Base-by-base conservation (phyloP, 2,113 vertebrate species). In the Phaetusa simplex region DNA sequence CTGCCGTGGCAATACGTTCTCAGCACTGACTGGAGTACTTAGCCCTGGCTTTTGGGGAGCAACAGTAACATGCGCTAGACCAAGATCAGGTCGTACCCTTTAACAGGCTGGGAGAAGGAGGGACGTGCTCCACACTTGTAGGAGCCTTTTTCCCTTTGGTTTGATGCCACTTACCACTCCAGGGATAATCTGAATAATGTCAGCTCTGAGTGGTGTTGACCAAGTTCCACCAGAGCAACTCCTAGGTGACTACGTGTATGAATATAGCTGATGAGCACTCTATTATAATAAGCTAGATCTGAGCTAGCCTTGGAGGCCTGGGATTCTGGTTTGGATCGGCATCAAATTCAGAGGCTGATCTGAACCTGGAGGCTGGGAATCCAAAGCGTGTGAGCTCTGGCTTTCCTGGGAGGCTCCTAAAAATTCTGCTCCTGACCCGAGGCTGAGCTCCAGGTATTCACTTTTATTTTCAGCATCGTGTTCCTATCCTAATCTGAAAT, bases 371-470 rank as follows among this genome's bases (percentile, higher is more conserved):
- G 69, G 61, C 29, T 71, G 20, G 30, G 49, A 93, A 82, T 67
- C 32, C 36, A 65, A 86, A 83, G 40, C 1, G 1, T 52, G 19
- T 18, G 47, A 64, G 47, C 2, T 0, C 24, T 71, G 58, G 11
- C 34, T 91, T 76, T 93, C n/a, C 77, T 73, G 30, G 16, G 36
- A 52, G 18, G 5, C 36, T 96, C n/a, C 45, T 67, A n/a, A 76
- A 94, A 30, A n/a, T 71, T 71, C 34, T 86, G 22, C 26, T 91
- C 4, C 67, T 50, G 4, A 74, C 84, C 43, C 53, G 24, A 86
- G 21, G 14, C 47, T 58, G 17, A 36, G 73, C 30, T 76, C 47
- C 29, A 55, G 53, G 8, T 47, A 72, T 34, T 67, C 0, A 0
- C 22, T 55, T 66, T 87, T 71, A 23, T 80, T 91, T 89, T 76